Conservation (phyloP, 2,888 invertebrate genomes). For the Pyralis farinalis region DNA sequence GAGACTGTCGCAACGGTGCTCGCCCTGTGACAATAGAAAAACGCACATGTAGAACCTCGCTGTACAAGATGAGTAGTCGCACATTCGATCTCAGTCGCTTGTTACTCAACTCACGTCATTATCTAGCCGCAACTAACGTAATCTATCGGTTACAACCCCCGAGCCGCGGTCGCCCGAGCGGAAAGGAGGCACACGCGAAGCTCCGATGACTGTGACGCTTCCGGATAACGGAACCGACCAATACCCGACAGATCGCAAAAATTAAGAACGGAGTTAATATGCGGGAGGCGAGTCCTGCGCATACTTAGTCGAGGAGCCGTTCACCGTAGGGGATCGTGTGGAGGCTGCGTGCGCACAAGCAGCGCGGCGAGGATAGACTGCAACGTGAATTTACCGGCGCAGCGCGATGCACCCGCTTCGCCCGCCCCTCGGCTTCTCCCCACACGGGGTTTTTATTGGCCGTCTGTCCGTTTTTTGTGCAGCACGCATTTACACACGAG, state of each 20-base stretch:
- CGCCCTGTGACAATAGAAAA: constrained; percentile 63
- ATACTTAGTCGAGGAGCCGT: constrained; percentile 41
- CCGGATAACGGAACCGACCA: constrained; percentile 50
- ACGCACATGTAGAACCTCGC: constrained; percentile 16
- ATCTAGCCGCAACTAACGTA: constrained; percentile 26
- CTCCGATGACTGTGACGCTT: constrained; percentile 37
- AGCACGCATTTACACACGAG: constrained; percentile 69
- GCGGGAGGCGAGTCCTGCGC: constrained; percentile 34
- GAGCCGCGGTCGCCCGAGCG: constrained; percentile 35
- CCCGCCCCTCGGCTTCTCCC: constrained; percentile 74
- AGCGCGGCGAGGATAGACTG: constrained; percentile 69
- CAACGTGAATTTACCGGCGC: constrained; percentile 60
- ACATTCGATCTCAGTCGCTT: constrained; percentile 11
- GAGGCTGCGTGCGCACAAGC: constrained; percentile 76
- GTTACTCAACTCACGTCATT: constrained; percentile 63
- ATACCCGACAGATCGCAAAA: constrained; percentile 30
- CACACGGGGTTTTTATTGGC: constrained; percentile 75
- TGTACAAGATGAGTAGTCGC: neutral
- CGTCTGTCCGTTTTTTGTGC: constrained; percentile 74
- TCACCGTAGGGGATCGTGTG: constrained; percentile 28
- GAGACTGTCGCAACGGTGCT: constrained; percentile 51
- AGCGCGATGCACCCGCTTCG: constrained; percentile 63
- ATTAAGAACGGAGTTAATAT: constrained; percentile 28
- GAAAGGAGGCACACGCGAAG: constrained; percentile 55
- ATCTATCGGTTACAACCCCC: constrained; percentile 32